Evolutionary conservation across 2,797 vertebrate species (phyloP).

Genomic region (Cryptoprocta ferox): DNA sequence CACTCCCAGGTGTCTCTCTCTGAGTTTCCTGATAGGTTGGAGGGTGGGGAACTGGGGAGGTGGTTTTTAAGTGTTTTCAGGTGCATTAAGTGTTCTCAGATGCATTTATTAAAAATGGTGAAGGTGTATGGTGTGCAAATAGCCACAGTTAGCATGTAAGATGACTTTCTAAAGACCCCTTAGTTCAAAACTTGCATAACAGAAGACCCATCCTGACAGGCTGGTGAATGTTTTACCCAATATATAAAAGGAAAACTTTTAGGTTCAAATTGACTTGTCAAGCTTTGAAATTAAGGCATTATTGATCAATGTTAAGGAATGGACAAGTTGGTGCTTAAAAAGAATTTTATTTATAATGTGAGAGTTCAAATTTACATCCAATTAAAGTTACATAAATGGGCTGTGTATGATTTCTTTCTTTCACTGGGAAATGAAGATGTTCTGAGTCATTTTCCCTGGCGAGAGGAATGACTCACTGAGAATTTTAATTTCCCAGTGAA

Average conservation of each 20-base stretch:
- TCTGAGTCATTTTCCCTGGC: neutral
- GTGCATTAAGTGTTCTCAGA: neutral
- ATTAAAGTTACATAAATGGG: neutral
- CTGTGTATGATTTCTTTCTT: neutral
- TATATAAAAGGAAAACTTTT: neutral
- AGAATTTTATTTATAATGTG: neutral
- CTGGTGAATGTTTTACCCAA: neutral
- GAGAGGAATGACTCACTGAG: neutral
- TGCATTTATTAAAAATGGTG: neutral
- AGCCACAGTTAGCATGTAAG: neutral
- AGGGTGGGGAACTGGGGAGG: neutral
- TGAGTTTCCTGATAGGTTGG: neutral
- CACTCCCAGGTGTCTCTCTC: neutral
- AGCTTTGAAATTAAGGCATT: conserved; percentile 19
- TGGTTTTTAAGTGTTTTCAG: neutral
- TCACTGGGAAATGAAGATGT: neutral
- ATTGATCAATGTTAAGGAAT: neutral
- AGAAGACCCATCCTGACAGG: neutral
- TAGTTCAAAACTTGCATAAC: neutral
- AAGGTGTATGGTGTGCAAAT: neutral
- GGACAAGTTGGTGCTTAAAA: neutral
- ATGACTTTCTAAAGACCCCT: conserved; percentile 2
- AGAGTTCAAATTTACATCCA: conserved; percentile 2
- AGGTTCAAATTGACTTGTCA: neutral
- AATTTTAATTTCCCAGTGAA: neutral